A percentile compares a stretch with the other conserved stretches of the same genome.
These are phyloP conservation scores for Thamnophis sirtalis DNA, from an alignment of 2,113 vertebrate genomes.

Conservation along the genomic window DNA sequence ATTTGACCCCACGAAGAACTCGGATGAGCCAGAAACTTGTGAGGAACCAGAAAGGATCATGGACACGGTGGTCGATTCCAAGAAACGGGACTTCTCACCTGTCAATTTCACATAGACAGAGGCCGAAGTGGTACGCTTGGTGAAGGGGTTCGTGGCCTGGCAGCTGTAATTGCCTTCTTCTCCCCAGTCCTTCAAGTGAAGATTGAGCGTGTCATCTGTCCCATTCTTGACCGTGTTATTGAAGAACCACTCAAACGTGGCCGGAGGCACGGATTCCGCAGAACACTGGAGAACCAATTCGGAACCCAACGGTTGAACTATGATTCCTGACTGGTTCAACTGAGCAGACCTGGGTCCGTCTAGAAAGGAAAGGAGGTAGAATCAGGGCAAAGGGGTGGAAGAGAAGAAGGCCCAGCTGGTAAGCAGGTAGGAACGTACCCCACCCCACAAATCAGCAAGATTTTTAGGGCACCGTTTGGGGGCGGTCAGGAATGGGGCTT, in stretches of 20 bases:
- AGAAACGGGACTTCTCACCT: neutral
- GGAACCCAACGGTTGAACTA: neutral
- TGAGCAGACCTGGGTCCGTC: neutral
- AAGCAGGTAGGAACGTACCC: neutral
- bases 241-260: neutral
- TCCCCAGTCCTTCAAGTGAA: neutral
- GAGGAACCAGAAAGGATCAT: neutral
- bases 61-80: neutral
- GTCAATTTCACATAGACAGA: neutral
- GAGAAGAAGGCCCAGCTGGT: neutral
- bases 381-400: neutral
- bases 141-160: neutral
- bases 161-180: slow-evolving; percentile 6
- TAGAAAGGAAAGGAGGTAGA: slow-evolving; percentile 8
- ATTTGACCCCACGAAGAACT: neutral
- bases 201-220: neutral
- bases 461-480: neutral
- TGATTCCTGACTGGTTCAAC: neutral
- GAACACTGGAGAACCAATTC: neutral
- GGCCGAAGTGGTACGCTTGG: accelerated
- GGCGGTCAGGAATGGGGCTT: neutral
- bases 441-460: neutral
- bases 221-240: neutral
- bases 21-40: neutral
- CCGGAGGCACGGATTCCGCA: neutral